Evolutionary conservation across 2,797 vertebrate genomes (phyloP), one percentile per base, ranked within the genome.

Genomic region (Malurus splendens): DNA sequence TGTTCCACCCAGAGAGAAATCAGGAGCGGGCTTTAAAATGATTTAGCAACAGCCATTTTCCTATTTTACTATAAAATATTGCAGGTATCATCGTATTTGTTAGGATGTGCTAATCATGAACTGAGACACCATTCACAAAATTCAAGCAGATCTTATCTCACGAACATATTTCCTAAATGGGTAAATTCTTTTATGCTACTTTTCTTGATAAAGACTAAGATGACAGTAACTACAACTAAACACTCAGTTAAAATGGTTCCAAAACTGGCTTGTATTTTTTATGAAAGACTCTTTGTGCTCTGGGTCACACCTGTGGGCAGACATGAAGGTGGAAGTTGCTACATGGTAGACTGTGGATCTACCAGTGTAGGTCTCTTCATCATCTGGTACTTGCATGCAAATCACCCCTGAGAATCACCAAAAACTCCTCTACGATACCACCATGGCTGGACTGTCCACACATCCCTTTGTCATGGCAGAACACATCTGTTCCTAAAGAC

Each of bases 1-100:
- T 87, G 59, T 81, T 88, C 82, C 80, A 81, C 32, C 60, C 82
- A 91, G 89, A 87, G 3, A 79, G 57, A 94, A 94, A 95, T 92
- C 76, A 93, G 85, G 39, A 90, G 54, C 41, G 62, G 67, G 16
- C 57, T 88, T 86, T 57, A 74, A 77, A 92, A 70, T 60, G 23
- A 67, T 66, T 84, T 71, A 79, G 30, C 24, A 72, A 17, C 23
- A 56, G 18, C 60, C 73, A 52, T 45, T 74, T 87, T 77, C 41
- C 32, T 45, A 23, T 75, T 89, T 80, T 64, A 36, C 76, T 78
- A 22, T 38, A 61, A 78, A 83, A 59, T 59, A 51, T 47, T 68
- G 44, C 41, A 80, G 44, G 19, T 65, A 61, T n/a, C 1, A 3
- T 67, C 12, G 1, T 82, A 71, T 48, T 86, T 86, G 17, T 61